These are phyloP conservation scores for Calonectris borealis DNA, from an alignment of 2,113 vertebrate genomes.

Conservation along the genomic window DNA sequence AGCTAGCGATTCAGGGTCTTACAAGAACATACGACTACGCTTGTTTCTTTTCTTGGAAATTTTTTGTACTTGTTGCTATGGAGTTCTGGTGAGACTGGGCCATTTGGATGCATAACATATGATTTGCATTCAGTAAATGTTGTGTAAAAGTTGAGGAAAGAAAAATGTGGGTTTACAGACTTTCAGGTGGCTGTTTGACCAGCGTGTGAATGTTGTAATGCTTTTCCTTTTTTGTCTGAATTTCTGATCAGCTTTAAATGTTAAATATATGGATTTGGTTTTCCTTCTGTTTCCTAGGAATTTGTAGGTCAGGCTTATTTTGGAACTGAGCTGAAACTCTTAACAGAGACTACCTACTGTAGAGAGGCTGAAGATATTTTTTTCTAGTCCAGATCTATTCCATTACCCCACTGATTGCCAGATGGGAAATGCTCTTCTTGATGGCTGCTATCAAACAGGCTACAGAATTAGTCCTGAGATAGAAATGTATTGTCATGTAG, in stretches of 20 bases:
- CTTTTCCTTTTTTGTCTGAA: not conserved
- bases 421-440: not conserved
- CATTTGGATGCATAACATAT: not conserved
- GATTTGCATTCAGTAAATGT: not conserved
- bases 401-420: rapidly evolving
- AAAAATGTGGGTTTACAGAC: not conserved
- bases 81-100: not conserved
- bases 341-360: not conserved
- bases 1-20: not conserved
- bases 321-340: not conserved
- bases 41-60: not conserved
- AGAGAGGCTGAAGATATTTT: not conserved
- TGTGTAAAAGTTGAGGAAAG: not conserved
- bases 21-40: rapidly evolving
- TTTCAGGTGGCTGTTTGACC: not conserved
- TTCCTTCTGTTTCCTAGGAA: not conserved
- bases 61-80: not conserved
- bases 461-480: not conserved
- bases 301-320: not conserved
- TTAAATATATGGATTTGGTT: not conserved
- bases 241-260: not conserved
- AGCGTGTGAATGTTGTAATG: rapidly evolving
- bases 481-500: not conserved
- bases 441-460: not conserved
- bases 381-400: not conserved